Conservation (phyloP, 1,140 invertebrate species). For the Zaprionus africanus region DNA sequence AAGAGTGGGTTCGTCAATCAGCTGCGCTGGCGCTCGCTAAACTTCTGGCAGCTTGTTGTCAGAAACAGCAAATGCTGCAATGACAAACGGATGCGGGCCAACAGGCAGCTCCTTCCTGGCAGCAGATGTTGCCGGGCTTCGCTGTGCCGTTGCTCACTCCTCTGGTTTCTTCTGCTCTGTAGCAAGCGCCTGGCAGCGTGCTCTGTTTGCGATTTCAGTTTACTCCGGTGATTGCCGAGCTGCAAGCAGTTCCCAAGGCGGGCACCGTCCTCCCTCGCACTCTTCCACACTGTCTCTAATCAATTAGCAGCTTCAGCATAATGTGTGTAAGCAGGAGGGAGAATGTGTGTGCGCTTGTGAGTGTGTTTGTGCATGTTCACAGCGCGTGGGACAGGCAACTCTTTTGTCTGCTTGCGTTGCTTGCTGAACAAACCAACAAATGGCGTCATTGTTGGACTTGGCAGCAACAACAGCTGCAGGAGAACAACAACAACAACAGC, state of each 20-base stretch:
- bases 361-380: slow-evolving; percentile 26
- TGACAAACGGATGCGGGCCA: slow-evolving; percentile 73
- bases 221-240: slow-evolving; percentile 38
- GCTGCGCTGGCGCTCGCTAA: slow-evolving; percentile 43
- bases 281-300: slow-evolving; percentile 50
- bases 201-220: slow-evolving; percentile 52
- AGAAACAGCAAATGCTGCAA: slow-evolving; percentile 70
- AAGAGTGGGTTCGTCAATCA: slow-evolving; percentile 70
- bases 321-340: neutral
- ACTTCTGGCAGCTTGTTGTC: slow-evolving; percentile 78
- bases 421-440: slow-evolving; percentile 59
- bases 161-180: slow-evolving; percentile 18
- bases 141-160: slow-evolving; percentile 15
- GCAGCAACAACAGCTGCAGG: slow-evolving; percentile 3
- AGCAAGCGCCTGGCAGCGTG: neutral
- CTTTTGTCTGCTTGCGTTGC: slow-evolving; percentile 47
- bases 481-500: neutral
- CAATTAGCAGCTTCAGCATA: slow-evolving; percentile 61
- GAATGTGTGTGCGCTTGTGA: slow-evolving; percentile 2
- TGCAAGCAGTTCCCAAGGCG: slow-evolving; percentile 1
- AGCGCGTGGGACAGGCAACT: slow-evolving; percentile 41
- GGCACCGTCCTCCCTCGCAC: neutral
- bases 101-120: slow-evolving; percentile 50
- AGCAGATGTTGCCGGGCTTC: slow-evolving; percentile 45
- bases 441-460: slow-evolving; percentile 52